These are phyloP conservation scores for Premnoplex brunnescens DNA, from an alignment of 2,797 vertebrate genomes.

Conservation along the genomic window DNA sequence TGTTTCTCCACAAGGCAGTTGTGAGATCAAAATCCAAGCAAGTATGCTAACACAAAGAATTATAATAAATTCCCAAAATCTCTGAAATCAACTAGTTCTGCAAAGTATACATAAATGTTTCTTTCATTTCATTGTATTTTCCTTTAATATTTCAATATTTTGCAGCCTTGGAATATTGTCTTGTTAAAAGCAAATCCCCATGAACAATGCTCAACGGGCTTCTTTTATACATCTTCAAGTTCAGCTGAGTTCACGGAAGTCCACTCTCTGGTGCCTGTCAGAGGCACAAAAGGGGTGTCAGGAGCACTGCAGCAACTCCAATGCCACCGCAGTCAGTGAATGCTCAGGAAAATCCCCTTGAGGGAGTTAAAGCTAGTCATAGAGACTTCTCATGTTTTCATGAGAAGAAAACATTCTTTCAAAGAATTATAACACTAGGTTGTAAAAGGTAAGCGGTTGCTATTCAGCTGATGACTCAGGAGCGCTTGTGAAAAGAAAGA, in stretches of 20 bases:
- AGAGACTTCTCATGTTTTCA: not conserved
- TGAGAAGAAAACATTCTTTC: not conserved
- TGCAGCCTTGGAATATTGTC: not conserved
- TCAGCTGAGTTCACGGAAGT: not conserved
- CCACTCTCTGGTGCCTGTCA: not conserved
- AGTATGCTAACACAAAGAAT: not conserved
- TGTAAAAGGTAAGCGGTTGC: not conserved
- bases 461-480: not conserved
- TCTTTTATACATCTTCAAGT: not conserved
- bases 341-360: not conserved
- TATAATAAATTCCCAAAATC: not conserved
- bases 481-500: not conserved
- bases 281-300: constrained; percentile 1
- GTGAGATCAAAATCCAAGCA: not conserved
- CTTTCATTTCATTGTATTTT: not conserved
- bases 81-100: not conserved
- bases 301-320: accelerated
- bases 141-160: not conserved
- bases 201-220: not conserved
- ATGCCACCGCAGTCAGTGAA: not conserved
- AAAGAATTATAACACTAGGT: not conserved
- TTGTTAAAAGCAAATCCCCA: not conserved
- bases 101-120: not conserved
- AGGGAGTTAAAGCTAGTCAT: not conserved
- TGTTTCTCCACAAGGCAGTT: not conserved